Base-by-base conservation (phyloP, 2,888 invertebrate species). In the Limnephilus auricula region DNA sequence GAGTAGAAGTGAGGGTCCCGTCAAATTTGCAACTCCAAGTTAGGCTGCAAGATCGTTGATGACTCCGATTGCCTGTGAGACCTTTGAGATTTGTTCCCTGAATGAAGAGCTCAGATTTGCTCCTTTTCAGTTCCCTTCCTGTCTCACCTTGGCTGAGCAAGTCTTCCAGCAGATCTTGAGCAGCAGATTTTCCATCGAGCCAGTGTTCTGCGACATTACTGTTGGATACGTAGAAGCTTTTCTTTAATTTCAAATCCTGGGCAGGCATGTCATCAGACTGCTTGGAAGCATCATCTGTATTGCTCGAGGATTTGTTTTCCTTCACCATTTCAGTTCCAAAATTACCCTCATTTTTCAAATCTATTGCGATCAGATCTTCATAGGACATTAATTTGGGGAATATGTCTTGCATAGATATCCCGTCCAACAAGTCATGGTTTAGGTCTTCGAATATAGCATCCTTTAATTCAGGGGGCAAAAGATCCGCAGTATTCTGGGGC, bases 381-480 rank as follows among this genome's bases (percentile, higher is more conserved):
- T 97, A 97, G 87, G 96, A 97, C 96, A 97, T 96, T 91, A 96
- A 94, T 94, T 97, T 97, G 30, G 97, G 97, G 93, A 98, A 98
- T 93, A 98, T 98, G 94, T 98, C 98, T 95, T 98, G 97, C 97
- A 98, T 98, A 2, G 98, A 98, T 94, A 98, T 98, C 15, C 98
- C 98, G 94, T 98, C 98, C 40, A 98, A 95, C 90, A 98, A 95
- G 94, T 98, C 98, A 94, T 98, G 98, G 40, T 98, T 98, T 40
- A 98, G 95, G 94, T 98, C 98, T 95, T 98, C 98, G 94, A 98
- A 98, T 94, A 98, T 98, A 15, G 98, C 98, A 94, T 98, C 98
- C 94, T 98, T 98, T 4, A 98, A 96, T 95, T 98, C 98, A 0
- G 98, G 98, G n/a, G 98, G 98, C 89, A 98, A 95, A 15, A 98